Evolutionary conservation across 2,888 invertebrate genomes (phyloP).

Genomic region (Alcis repandata): DNA sequence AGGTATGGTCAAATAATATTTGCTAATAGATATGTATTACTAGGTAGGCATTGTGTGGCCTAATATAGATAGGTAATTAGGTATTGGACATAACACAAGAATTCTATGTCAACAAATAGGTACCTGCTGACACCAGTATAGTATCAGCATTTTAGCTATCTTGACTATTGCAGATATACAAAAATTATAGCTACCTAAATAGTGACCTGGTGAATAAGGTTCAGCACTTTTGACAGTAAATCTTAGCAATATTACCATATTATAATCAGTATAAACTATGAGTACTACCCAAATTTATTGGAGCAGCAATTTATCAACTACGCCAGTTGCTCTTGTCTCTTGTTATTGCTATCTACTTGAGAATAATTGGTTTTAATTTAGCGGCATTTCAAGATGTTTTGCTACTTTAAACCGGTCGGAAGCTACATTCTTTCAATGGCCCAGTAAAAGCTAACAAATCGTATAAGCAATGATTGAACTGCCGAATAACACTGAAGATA

Average conservation of each 20-base stretch:
- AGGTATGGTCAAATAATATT: too few species aligned
- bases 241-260: neutral
- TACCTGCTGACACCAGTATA: too few species aligned
- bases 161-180: too few species aligned
- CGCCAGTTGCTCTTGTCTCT: constrained; percentile 41
- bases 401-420: constrained; percentile 59
- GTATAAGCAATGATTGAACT: neutral
- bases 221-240: neutral
- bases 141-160: too few species aligned
- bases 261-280: neutral
- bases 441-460: neutral
- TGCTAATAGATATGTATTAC: too few species aligned
- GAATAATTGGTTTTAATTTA: constrained; percentile 60
- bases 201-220: too few species aligned
- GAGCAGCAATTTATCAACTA: neutral
- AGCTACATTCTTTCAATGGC: constrained; percentile 4
- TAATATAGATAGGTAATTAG: too few species aligned
- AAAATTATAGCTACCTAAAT: too few species aligned
- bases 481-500: neutral
- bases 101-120: too few species aligned
- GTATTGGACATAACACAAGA: too few species aligned
- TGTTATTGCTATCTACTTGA: constrained; percentile 39
- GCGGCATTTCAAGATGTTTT: constrained; percentile 47
- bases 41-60: too few species aligned
- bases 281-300: neutral